Base-by-base conservation (phyloP, 2,797 vertebrate genomes). In the Lutjanus campechanus region DNA sequence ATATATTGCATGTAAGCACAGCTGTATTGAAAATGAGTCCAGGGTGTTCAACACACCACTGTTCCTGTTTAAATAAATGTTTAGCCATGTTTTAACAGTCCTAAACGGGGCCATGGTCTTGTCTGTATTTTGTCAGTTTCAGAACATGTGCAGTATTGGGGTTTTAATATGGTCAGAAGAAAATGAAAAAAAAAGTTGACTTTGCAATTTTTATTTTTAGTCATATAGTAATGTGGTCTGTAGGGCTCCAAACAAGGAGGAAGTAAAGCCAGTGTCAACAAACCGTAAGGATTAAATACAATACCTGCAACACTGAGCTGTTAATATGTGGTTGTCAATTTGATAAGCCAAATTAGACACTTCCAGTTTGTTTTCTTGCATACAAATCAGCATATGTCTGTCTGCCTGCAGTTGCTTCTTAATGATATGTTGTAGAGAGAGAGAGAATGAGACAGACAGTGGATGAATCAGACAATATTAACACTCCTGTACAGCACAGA, bases 81-180 rank as follows among this genome's bases (percentile, higher is more conserved):
- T 36, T 36, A 36, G 29, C 29, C 29, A 36, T 36, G 29, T 36
- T 36, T 36, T 36, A 5, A 4, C 29, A 4, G 29, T 36, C 29
- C 29, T 36, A 5, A 36, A 36, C 29, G 29, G 3, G 29, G 29
- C 29, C 29, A 36, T 36, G 29, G 3, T 36, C 29, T 36, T 36
- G 29, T 36, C 29, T 36, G 2, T 36, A 36, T 36, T 36, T 36
- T 36, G 29, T 36, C 29, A 36, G 3, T 36, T 36, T 36, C 29
- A 36, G 29, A 36, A 36, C 29, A 36, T 36, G 29, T 36, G 25
- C 5, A 7, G 50, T 50, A 44, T 11, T 16, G 9, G 9, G 11
- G n/a, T 71, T 79, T 63, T 22, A 71, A 58, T 29, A 56, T n/a
- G 19, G 11, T 58, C 40, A 54, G 11, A 56, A n/a, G 8, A 64